A percentile compares a stretch with the other conserved stretches of the same genome.
Evolutionary conservation across 2,113 vertebrate genomes (phyloP).

Genomic region (Halichoerus grypus): DNA sequence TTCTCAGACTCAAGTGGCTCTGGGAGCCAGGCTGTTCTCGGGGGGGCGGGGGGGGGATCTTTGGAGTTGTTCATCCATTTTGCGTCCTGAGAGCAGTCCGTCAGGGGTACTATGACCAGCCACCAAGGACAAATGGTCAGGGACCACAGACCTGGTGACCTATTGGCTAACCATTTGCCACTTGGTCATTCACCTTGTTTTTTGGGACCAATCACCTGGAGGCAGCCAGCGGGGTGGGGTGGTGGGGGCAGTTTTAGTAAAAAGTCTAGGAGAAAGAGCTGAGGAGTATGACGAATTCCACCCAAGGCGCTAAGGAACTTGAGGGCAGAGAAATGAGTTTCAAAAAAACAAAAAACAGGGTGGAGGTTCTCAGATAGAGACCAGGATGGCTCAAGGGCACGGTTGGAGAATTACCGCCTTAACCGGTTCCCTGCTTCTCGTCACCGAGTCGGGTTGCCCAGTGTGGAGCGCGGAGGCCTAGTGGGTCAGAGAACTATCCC

Average conservation of each 20-base stretch:
- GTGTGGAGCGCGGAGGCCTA: neutral
- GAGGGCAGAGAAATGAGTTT: neutral
- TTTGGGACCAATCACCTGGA: neutral
- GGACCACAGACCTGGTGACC: neutral
- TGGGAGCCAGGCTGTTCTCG: neutral
- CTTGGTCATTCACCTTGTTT: neutral
- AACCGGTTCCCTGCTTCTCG: neutral
- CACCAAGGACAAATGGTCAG: neutral
- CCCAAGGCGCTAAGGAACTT: neutral
- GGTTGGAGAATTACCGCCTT: neutral
- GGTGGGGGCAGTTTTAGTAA: neutral
- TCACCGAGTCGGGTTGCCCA: too few relatives aligned
- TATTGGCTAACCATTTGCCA: neutral
- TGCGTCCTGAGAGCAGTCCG: neutral
- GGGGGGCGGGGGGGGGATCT: neutral
- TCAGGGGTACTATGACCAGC: neutral
- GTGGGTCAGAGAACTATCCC: neutral
- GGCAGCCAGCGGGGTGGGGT: neutral
- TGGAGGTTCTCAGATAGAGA: neutral
- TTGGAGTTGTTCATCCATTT: accelerated
- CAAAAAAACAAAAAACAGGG: neutral
- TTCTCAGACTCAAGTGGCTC: neutral
- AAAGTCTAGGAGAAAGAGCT: neutral
- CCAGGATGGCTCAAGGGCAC: neutral
- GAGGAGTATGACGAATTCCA: neutral